Percentiles rank a stretch among this genome's conserved stretches.
phyloP scores from a whole-genome alignment of 2,113 vertebrate species.

The Phasianus colchicus region DNA sequence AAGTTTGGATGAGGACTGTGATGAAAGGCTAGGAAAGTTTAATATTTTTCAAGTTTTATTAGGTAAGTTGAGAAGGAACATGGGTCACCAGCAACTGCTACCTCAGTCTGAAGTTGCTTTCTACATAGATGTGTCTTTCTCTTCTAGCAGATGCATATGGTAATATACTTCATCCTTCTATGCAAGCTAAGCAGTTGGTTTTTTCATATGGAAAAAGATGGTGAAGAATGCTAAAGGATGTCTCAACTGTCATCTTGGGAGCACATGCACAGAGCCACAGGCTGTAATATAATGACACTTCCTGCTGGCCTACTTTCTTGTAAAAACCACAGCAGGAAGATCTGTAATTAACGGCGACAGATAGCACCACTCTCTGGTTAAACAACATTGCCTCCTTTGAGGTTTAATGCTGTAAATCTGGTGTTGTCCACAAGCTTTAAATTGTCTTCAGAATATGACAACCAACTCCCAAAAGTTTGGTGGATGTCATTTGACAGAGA shows the following conservation, averaged over 20 bases:
- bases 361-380: neutral
- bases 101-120: neutral
- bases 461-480: neutral
- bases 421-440: neutral
- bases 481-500: neutral
- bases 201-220: constrained; percentile 16
- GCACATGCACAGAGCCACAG: constrained; percentile 40
- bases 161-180: neutral
- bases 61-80: neutral
- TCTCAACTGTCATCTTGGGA: constrained; percentile 36
- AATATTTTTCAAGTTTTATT: neutral
- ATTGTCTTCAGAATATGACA: neutral
- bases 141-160: neutral
- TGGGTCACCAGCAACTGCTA: neutral
- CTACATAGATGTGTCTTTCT: neutral
- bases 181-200: neutral
- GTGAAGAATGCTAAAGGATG: constrained; percentile 18
- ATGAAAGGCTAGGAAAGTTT: neutral
- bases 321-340: constrained; percentile 34
- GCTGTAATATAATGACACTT: constrained; percentile 64
- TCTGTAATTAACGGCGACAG: constrained; percentile 40
- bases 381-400: constrained; percentile 26
- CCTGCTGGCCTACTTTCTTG: constrained; percentile 61
- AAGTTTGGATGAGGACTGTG: neutral
- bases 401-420: neutral